Evolutionary conservation across 2,888 invertebrate genomes (phyloP).

Genomic region (Watsonalla binaria): DNA sequence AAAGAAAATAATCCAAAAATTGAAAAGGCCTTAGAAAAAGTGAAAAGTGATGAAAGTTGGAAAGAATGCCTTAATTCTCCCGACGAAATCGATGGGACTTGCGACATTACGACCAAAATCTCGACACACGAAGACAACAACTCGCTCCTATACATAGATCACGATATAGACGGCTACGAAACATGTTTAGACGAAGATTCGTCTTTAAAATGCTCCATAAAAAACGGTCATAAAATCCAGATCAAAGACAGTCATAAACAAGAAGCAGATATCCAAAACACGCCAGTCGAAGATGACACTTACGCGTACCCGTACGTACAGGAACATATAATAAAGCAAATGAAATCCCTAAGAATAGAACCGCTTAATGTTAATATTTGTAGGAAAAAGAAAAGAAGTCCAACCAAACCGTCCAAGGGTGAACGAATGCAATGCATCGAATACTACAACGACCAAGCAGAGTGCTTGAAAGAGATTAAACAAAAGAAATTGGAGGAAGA

Average conservation of each 20-base stretch:
- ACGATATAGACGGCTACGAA: constrained; percentile 79
- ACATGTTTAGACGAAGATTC: constrained; percentile 81
- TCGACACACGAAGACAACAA: constrained; percentile 64
- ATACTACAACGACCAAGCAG: constrained; percentile 82
- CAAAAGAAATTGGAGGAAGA: constrained; percentile 61
- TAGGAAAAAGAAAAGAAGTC: constrained; percentile 59
- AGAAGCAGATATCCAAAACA: constrained; percentile 56
- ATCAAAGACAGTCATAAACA: constrained; percentile 69
- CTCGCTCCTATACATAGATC: constrained; percentile 67
- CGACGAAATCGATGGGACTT: constrained; percentile 48
- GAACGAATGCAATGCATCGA: constrained; percentile 67
- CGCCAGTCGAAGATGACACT: constrained; percentile 46
- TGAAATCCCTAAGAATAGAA: constrained; percentile 70
- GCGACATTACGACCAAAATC: constrained; percentile 51
- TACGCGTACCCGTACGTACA: constrained; percentile 62
- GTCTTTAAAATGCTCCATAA: constrained; percentile 53
- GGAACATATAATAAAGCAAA: constrained; percentile 72
- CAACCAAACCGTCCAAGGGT: constrained; percentile 61
- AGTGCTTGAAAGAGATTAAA: constrained; percentile 76
- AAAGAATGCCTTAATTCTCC: constrained; percentile 65
- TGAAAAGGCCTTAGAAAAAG: constrained; percentile 44
- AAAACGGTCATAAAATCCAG: constrained; percentile 64
- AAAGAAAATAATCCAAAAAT: constrained; percentile 50
- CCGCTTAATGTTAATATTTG: constrained; percentile 62
- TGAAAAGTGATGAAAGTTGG: constrained; percentile 66